These are phyloP conservation scores for Todus mexicanus DNA, from an alignment of 2,797 vertebrate genomes.

Conservation along the genomic window DNA sequence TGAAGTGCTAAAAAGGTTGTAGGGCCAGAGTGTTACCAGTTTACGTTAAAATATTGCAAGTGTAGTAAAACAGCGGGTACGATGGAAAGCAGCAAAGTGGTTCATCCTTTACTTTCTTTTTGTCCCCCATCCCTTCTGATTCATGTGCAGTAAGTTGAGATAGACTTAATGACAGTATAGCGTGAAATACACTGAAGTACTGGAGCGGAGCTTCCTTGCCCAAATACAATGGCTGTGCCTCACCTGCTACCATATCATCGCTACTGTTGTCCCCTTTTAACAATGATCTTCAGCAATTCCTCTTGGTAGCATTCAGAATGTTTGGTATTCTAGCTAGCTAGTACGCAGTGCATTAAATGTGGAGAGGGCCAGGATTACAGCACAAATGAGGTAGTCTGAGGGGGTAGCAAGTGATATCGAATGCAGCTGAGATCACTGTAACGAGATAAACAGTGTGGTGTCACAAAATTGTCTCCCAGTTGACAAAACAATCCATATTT, in stretches of 20 bases:
- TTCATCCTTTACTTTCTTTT: not conserved
- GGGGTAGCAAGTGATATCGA: constrained; percentile 25
- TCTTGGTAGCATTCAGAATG: not conserved
- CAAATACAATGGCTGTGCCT: not conserved
- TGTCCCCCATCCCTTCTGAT: not conserved
- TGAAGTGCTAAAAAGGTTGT: not conserved
- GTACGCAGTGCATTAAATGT: not conserved
- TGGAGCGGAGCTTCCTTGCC: not conserved
- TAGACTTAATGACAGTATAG: not conserved
- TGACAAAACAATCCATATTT: constrained; percentile 75
- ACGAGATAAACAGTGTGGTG: constrained; percentile 60
- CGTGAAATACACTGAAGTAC: not conserved
- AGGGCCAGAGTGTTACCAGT: not conserved
- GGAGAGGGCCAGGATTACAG: not conserved
- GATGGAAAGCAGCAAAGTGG: not conserved
- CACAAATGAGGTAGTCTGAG: constrained; percentile 46
- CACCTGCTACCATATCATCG: not conserved
- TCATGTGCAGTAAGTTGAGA: not conserved
- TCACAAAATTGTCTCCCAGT: constrained; percentile 73
- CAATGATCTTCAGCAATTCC: not conserved
- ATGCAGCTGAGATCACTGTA: constrained; percentile 60
- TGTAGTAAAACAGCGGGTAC: not conserved
- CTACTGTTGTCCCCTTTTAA: not conserved
- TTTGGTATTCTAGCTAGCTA: not conserved
- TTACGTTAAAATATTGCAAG: not conserved